A percentile compares a stretch with the other conserved stretches of the same genome.
These are phyloP conservation scores for Coenonympha glycerion DNA, from an alignment of 2,888 invertebrate genomes.

Conservation along the genomic window DNA sequence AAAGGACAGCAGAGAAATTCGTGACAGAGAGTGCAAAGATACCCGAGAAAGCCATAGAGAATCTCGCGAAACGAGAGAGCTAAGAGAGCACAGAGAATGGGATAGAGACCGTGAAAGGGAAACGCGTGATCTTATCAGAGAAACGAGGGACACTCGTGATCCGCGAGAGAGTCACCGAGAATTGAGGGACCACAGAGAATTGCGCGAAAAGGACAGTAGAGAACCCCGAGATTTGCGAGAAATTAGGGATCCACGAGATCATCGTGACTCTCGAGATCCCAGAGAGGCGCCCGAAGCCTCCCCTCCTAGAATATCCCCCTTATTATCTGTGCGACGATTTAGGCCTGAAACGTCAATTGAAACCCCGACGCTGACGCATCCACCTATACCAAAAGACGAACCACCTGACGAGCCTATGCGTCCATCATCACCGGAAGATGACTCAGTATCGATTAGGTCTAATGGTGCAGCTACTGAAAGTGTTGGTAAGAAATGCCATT, in stretches of 20 bases:
- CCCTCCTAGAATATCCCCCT: constrained; percentile 66
- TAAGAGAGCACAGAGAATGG: constrained; percentile 36
- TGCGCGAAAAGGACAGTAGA: constrained; percentile 42
- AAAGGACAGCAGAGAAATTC: constrained; percentile 52
- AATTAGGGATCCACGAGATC: constrained; percentile 51
- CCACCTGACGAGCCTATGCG: constrained; percentile 72
- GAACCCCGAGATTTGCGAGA: constrained; percentile 39
- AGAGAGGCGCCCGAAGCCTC: constrained; percentile 65
- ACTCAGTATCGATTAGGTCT: constrained; percentile 73
- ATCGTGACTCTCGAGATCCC: constrained; percentile 50
- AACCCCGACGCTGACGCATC: constrained; percentile 60
- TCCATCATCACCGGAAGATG: constrained; percentile 76
- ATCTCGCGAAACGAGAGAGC: constrained; percentile 55
- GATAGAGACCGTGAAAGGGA: constrained; percentile 55
- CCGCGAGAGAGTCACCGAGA: constrained; percentile 51
- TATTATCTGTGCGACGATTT: constrained; percentile 69
- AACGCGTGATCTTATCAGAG: constrained; percentile 42
- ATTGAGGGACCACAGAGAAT: constrained; percentile 46
- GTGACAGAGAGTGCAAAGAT: constrained; percentile 59
- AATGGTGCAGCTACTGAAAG: constrained; percentile 73
- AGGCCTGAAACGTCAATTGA: constrained; percentile 57
- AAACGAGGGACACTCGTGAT: constrained; percentile 42
- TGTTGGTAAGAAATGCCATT: constrained; percentile 60
- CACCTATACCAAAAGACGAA: constrained; percentile 72
- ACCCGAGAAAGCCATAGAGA: constrained; percentile 56